These are phyloP conservation scores for Mastacembelus armatus DNA, from an alignment of 2,797 vertebrate genomes.

Conservation along the genomic window DNA sequence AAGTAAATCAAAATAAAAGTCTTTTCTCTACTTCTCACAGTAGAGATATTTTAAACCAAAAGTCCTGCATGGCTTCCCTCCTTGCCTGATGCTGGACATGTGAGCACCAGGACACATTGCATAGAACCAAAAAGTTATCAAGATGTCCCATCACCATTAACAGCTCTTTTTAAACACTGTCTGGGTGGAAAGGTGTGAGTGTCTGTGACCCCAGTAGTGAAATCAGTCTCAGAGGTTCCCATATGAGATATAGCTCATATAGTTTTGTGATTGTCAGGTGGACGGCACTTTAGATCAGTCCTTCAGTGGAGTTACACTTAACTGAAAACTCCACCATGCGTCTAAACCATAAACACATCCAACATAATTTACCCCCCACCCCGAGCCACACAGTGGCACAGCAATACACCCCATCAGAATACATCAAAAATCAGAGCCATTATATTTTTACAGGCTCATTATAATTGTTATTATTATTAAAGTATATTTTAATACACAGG, in stretches of 20 bases:
- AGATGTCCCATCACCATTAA: conserved; percentile 3
- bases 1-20: conserved; percentile 70
- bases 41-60: conserved; percentile 64
- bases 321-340: conserved; percentile 50
- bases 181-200: conserved; percentile 22
- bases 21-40: conserved; percentile 44
- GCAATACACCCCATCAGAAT: conserved; percentile 73
- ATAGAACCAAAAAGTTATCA: conserved; percentile 67
- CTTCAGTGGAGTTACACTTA: conserved; percentile 33
- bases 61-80: conserved; percentile 75
- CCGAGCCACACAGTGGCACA: conserved; percentile 85
- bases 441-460: conserved; percentile 66
- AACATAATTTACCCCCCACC: conserved; percentile 80
- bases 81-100: conserved; percentile 43
- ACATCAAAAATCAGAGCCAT: conserved; percentile 55
- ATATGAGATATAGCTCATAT: conserved; percentile 7
- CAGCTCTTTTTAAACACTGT: conserved; percentile 46
- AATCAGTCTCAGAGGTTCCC: conserved; percentile 35
- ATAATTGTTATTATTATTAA: conserved; percentile 53
- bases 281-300: conserved; percentile 28
- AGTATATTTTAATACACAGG: conserved; percentile 74
- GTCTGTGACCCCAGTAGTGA: conserved; percentile 44
- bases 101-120: conserved; percentile 67
- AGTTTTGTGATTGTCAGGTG: conserved; percentile 59
- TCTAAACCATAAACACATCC: conserved; percentile 71